These are phyloP conservation scores for Carassius auratus DNA, from an alignment of 2,113 vertebrate genomes.

Conservation along the genomic window DNA sequence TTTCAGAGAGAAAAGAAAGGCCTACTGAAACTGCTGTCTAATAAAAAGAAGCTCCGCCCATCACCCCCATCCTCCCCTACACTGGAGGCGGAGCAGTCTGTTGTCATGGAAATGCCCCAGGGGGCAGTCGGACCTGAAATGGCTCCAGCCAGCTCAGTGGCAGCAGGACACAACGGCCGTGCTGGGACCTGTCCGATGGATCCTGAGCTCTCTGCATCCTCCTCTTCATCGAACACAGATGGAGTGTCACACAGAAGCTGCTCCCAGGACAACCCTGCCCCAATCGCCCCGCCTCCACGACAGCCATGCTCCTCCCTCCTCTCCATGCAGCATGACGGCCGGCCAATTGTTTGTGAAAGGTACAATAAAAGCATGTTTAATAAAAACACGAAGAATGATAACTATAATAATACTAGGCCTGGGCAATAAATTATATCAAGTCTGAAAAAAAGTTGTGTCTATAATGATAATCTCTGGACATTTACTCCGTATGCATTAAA, in stretches of 20 bases:
- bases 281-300: slow-evolving; percentile 87
- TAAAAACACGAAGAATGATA: no score
- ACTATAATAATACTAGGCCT: no score
- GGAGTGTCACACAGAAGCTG: slow-evolving; percentile 75
- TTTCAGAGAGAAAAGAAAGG: slow-evolving; percentile 95
- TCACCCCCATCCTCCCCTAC: slow-evolving; percentile 93
- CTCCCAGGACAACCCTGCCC: slow-evolving; percentile 77
- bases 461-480: no score
- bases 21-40: slow-evolving; percentile 91
- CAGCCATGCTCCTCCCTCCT: slow-evolving; percentile 93
- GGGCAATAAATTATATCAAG: no score
- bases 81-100: slow-evolving; percentile 83
- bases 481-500: not conserved
- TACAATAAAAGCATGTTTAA: slow-evolving; percentile 61
- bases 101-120: slow-evolving; percentile 78
- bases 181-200: slow-evolving; percentile 69
- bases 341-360: slow-evolving; percentile 91
- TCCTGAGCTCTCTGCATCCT: slow-evolving; percentile 66
- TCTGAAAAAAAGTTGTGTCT: no score
- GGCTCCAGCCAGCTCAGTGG: slow-evolving; percentile 50
- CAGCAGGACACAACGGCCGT: slow-evolving; percentile 61
- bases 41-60: slow-evolving; percentile 88
- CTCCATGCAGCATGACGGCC: slow-evolving; percentile 81
- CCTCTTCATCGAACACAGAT: slow-evolving; percentile 68
- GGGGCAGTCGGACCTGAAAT: slow-evolving; percentile 81